Evolutionary conservation across 1,140 invertebrate species (phyloP).

Genomic region (Elymnias hypermnestra): DNA sequence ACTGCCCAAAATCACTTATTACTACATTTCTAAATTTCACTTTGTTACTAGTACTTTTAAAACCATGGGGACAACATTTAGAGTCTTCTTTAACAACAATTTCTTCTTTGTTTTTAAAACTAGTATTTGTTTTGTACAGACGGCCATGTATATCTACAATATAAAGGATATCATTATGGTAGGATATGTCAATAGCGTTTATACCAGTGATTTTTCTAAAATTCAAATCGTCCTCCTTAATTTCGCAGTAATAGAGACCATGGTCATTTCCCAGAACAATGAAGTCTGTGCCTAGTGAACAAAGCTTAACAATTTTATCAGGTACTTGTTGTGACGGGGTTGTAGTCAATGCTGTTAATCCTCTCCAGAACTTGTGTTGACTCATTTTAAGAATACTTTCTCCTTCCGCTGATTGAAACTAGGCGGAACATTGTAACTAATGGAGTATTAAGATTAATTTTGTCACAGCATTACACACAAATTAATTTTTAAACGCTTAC

Average conservation of each 20-base stretch:
- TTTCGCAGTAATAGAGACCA: constrained; percentile 60
- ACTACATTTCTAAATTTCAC: constrained; percentile 80
- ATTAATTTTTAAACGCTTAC: no score
- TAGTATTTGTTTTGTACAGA: constrained; percentile 77
- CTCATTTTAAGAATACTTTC: constrained; percentile 54
- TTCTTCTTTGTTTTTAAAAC: constrained; percentile 77
- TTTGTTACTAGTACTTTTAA: constrained; percentile 78
- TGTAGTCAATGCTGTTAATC: constrained; percentile 52
- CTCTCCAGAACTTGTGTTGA: constrained; percentile 68
- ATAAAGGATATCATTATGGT: constrained; percentile 78
- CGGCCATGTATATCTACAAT: constrained; percentile 79
- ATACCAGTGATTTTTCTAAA: constrained; percentile 64
- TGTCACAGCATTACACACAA: no score
- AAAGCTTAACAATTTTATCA: constrained; percentile 68
- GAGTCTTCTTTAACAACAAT: constrained; percentile 80
- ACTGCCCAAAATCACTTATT: constrained; percentile 77
- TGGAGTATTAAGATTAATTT: no score
- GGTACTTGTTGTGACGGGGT: constrained; percentile 50
- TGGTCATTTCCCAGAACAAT: constrained; percentile 67
- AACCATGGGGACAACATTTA: constrained; percentile 80
- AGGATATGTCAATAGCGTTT: constrained; percentile 78
- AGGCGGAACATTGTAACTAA: constrained; percentile 37
- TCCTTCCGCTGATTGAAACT: constrained; percentile 31
- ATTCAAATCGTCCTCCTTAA: constrained; percentile 47
- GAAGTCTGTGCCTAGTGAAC: constrained; percentile 52